Evolutionary conservation across 2,113 vertebrate genomes (phyloP).

Genomic region (Litocranius walleri): DNA sequence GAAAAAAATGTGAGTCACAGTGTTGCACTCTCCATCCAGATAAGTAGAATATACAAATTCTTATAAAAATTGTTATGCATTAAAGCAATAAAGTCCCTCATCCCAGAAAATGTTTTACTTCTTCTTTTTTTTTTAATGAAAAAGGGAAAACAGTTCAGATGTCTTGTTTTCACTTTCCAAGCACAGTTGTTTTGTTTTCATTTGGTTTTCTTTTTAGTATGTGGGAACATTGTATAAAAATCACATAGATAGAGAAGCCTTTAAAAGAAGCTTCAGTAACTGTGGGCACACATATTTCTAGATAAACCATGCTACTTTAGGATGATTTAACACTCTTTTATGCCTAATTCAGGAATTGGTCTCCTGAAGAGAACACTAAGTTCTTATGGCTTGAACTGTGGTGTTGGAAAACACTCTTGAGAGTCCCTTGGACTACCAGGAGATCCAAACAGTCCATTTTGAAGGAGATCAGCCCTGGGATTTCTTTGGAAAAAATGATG

Average conservation of each 20-base stretch:
- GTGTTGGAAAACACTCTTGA: no score
- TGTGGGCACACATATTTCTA: conserved; percentile 25
- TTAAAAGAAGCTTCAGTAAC: conserved; percentile 47
- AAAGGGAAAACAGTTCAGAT: conserved; percentile 48
- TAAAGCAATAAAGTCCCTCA: conserved; percentile 19
- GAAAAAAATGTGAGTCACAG: conserved; percentile 34
- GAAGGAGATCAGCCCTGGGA: no score
- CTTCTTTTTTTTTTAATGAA: conserved; percentile 48
- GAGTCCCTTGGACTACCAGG: no score
- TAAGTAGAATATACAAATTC: not conserved
- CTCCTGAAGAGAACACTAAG: conserved; percentile 21
- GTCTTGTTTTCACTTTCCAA: conserved; percentile 39
- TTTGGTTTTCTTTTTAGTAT: not conserved
- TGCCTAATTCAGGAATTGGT: conserved; percentile 51
- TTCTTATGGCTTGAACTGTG: not conserved
- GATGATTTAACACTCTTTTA: conserved; percentile 50
- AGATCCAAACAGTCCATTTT: no score
- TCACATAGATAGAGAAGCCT: conserved; percentile 14
- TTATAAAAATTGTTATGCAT: conserved; percentile 24
- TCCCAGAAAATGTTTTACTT: conserved; percentile 47
- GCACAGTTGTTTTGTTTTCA: conserved; percentile 22
- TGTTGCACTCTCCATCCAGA: not conserved
- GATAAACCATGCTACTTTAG: conserved; percentile 49
- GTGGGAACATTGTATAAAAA: conserved; percentile 52
- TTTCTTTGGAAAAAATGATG: no score